Base-by-base conservation (phyloP, 2,888 invertebrate genomes). In the Anthophora plumipes region DNA sequence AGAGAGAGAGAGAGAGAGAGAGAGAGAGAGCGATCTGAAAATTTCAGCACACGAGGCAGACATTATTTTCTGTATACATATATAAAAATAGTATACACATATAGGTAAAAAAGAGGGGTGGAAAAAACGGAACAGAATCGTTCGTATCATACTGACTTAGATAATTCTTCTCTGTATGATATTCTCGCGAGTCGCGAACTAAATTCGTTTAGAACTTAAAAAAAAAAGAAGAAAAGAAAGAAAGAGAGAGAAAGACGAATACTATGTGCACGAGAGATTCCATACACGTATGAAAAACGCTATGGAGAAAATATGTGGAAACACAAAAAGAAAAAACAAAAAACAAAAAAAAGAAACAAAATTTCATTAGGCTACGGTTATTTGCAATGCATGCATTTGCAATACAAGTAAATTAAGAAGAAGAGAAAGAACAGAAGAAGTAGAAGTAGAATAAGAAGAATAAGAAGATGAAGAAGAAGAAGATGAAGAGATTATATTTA, bases 361-460 rank as follows among this genome's bases (percentile, higher is more conserved):
- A 31, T 31, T 66, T 6, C 37, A 60, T 66, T 63, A 82, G 20
- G 74, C 82, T 79, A 82, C 68, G 64, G 61, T 84, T 76, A 87
- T 86, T 85, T 88, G 88, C 88, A 86, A 88, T 77, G 83, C 88
- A 88, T 88, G 88, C 88, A 88, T 85, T 88, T 80, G 88, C 88
- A 86, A 82, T 86, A 85, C 83, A 83, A 76, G 55, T 86, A 60
- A 57, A 70, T 52, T 22, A 22, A 60, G 41, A 60, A 60, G 39
- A 60, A 11, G 41, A 50, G 72, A 55, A 72, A 77, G 68, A 72
- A 72, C 64, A 81, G 67, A 66, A 60, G n/a, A 60, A 74, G 25
- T 12, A 54, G 54, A 54, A 22, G 54, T 12, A 22, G 61, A 60
- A 57, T 59, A 74, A 79, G 59, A 66, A 57, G 43, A 71, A 50